Evolutionary conservation across 2,113 vertebrate species (phyloP).

Genomic region (Paramisgurnus dabryanus): DNA sequence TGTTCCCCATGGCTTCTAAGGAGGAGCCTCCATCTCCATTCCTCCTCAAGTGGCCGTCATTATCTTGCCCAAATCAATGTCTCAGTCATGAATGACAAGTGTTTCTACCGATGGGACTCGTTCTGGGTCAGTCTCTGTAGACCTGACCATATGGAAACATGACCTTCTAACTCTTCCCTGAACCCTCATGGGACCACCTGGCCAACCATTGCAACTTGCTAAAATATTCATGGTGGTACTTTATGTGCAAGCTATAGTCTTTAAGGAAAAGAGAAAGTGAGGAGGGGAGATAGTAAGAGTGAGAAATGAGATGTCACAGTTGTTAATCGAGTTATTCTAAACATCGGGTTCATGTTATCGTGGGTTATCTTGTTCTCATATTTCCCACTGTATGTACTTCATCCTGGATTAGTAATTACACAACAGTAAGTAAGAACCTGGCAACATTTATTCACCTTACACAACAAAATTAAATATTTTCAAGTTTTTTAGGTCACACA

Average conservation of each 20-base stretch:
- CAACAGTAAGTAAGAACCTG: too few relatives aligned
- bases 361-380: too few relatives aligned
- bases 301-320: neutral
- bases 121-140: constrained; percentile 32
- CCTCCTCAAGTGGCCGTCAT: constrained; percentile 45
- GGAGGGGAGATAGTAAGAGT: constrained; percentile 34
- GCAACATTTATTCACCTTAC: too few relatives aligned
- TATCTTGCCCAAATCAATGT: constrained; percentile 49
- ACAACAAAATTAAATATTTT: too few relatives aligned
- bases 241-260: constrained; percentile 8
- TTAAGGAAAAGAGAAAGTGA: constrained; percentile 10
- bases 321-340: too few relatives aligned
- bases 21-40: neutral
- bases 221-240: constrained; percentile 37
- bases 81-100: constrained; percentile 35
- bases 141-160: constrained; percentile 28
- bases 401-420: too few relatives aligned
- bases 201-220: constrained; percentile 15
- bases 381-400: too few relatives aligned
- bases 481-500: too few relatives aligned
- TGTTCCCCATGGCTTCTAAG: neutral
- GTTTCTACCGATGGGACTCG: constrained; percentile 20
- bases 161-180: constrained; percentile 3
- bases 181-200: constrained; percentile 33
- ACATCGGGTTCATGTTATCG: too few relatives aligned